phyloP scores from a whole-genome alignment of 2,888 invertebrate genomes.

The Aelia acuminata region DNA sequence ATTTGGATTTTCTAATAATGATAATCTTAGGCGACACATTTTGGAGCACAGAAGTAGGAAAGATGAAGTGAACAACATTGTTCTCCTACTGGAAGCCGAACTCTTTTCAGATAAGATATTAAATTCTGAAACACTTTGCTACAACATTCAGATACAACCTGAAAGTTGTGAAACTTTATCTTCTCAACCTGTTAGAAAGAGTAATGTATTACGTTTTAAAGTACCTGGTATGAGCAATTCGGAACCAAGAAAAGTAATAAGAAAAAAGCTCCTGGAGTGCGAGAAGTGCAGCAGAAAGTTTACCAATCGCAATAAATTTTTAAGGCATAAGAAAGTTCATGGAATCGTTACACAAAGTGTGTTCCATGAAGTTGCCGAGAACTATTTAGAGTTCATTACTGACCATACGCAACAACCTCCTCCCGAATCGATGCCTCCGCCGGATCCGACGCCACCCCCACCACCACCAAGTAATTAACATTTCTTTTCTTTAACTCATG shows the following conservation, averaged over 20 bases:
- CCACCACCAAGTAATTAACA: constrained; percentile 15
- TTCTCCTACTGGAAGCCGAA: constrained; percentile 52
- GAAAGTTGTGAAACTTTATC: neutral
- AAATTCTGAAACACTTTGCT: neutral
- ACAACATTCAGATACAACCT: constrained; percentile 23
- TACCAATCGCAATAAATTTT: constrained; percentile 61
- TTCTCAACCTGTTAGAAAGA: neutral
- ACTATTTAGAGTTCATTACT: neutral
- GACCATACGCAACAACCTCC: neutral
- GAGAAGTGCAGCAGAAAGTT: constrained; percentile 62
- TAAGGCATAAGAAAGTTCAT: constrained; percentile 63
- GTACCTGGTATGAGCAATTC: neutral
- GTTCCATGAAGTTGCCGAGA: constrained; percentile 40
- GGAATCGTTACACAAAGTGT: constrained; percentile 58
- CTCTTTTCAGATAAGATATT: constrained; percentile 20
- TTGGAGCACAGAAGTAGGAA: constrained; percentile 52
- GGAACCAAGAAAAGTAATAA: neutral
- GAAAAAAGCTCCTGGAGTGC: constrained; percentile 51
- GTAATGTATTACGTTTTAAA: constrained; percentile 9
- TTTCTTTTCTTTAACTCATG: neutral
- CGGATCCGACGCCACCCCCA: neutral
- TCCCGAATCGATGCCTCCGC: neutral
- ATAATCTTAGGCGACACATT: constrained; percentile 29
- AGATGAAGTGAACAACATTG: constrained; percentile 53
- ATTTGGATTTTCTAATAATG: constrained; percentile 49